Evolutionary conservation across 2,113 vertebrate genomes (phyloP).

Genomic region (Oreocharis arfaki): DNA sequence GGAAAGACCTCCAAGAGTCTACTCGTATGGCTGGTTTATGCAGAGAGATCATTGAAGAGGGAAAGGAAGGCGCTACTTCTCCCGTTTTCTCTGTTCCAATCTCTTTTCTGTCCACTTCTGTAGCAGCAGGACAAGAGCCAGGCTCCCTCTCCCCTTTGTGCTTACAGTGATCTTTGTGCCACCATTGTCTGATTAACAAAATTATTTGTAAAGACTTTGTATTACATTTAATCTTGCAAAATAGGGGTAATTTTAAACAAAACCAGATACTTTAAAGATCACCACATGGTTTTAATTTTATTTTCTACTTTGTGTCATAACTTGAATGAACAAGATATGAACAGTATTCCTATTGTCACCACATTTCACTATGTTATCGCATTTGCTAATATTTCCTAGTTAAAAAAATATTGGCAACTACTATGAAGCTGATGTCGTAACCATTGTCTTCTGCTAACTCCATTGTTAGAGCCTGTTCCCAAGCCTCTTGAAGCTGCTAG

Average conservation of each 20-base stretch:
- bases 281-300: conserved; percentile 71
- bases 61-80: not conserved
- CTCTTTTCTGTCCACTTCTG: not conserved
- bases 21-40: not conserved
- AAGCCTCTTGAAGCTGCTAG: not conserved
- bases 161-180: conserved; percentile 65
- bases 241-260: conserved; percentile 71
- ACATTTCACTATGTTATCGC: conserved; percentile 59
- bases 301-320: conserved; percentile 69
- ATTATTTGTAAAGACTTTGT: conserved; percentile 72
- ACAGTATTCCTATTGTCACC: conserved; percentile 53
- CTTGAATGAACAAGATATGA: conserved; percentile 72
- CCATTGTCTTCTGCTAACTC: not conserved
- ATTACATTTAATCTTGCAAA: conserved; percentile 78
- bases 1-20: not conserved
- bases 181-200: conserved; percentile 71
- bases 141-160: conserved; percentile 9
- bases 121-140: not conserved
- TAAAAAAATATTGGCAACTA: conserved; percentile 44
- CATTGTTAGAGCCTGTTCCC: not conserved
- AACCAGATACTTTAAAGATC: conserved; percentile 73
- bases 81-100: not conserved
- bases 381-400: conserved; percentile 64
- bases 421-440: not conserved
- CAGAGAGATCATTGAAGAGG: not conserved